Base-by-base conservation (phyloP, 2,888 invertebrate species). In the Galerucella nymphaeae region DNA sequence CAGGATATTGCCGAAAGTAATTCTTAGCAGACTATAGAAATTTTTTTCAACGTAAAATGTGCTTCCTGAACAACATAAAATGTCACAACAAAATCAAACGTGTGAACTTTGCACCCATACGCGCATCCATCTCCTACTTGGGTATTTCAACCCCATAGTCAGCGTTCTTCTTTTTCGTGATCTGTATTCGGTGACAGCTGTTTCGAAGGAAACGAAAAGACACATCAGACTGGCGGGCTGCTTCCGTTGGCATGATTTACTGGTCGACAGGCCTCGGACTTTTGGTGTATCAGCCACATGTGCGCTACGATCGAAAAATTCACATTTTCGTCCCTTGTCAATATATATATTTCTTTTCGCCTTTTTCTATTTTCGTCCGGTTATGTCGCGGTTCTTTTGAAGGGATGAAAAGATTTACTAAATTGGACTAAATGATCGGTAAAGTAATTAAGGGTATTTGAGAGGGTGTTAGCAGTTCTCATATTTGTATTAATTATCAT, bases 211-310 rank as follows among this genome's bases (percentile, higher is more conserved):
- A 75, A 69, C 74, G 64, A 65, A 72, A 65, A 75, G 75, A 75
- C 75, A 63, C 65, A 72, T 70, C 72, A 85, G 84, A 84, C 84
- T 84, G 82, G 80, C 82, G 83, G 84, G 82, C 83, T 84, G 83
- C 85, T 85, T 85, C 85, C 85, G 85, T 84, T 84, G 82, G 81
- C 82, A 85, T 85, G 84, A 85, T 85, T 85, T 85, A 85, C 76
- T 83, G 78, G 74, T 71, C 77, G 78, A 79, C 77, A 80, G 76
- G 45, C 70, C 45, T 70, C 61, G 61, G 61, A 62, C 61, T 62
- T 62, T 62, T 62, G 61, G 61, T 41, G 42, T 62, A 62, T 16
- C n/a, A 62, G 61, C 18, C 61, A 62, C 61, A 62, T 62, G 61
- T 62, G 61, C 61, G 30, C 42, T 20, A 18, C 42, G 18, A 62